Conservation (phyloP, 2,113 vertebrate genomes). For the Symphodus melops region DNA sequence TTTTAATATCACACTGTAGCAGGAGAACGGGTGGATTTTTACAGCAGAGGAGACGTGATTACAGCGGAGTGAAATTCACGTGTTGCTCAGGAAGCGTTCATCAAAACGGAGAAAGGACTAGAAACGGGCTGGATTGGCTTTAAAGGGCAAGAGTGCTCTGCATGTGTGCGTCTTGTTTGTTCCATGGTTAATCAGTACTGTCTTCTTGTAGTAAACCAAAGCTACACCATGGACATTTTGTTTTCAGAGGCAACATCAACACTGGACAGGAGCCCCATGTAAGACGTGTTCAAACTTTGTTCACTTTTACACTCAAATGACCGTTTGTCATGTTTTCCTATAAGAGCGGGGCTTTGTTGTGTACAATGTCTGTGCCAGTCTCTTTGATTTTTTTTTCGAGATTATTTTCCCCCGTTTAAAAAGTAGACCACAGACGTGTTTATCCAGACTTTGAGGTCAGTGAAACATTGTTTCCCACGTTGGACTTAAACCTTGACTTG, state of each 20-base stretch:
- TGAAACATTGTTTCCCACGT: no score
- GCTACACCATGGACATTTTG: slow-evolving; percentile 61
- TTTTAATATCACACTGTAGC: slow-evolving; percentile 17
- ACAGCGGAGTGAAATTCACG: not conserved
- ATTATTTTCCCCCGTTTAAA: not conserved
- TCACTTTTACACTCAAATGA: not conserved
- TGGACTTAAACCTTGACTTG: not conserved
- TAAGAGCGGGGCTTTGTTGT: not conserved
- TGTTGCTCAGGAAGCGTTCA: not conserved
- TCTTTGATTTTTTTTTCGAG: not conserved
- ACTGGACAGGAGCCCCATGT: slow-evolving; percentile 51
- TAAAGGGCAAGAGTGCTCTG: slow-evolving; percentile 17
- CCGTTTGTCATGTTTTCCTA: not conserved
- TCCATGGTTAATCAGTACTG: slow-evolving; percentile 86
- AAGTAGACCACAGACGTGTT: not conserved
- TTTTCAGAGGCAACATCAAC: slow-evolving; percentile 52
- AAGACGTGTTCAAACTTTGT: slow-evolving; percentile 49
- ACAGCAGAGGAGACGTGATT: not conserved
- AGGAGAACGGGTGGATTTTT: not conserved
- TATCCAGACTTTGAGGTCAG: no score
- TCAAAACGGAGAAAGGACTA: slow-evolving; percentile 18
- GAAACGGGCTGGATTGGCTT: slow-evolving; percentile 32
- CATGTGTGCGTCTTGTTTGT: slow-evolving; percentile 77
- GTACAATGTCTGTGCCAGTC: not conserved
- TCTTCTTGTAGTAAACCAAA: slow-evolving; percentile 75